Percentiles rank a stretch among this genome's conserved stretches.
These are phyloP conservation scores for Eulemur coronatus DNA, from an alignment of 2,797 vertebrate species.

Conservation along the genomic window DNA sequence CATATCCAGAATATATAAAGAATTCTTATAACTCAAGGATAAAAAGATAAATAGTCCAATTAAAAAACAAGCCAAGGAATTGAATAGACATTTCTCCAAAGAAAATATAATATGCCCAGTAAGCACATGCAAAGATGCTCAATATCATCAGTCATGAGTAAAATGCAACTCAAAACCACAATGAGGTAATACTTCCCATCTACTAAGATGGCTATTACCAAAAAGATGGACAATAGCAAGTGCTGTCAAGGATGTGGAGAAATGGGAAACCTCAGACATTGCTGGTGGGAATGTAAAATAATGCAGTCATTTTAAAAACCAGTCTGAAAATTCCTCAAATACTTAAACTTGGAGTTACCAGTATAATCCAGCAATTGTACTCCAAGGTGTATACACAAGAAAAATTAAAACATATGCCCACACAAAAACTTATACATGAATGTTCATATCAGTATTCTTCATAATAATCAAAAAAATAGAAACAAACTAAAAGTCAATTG, in stretches of 20 bases:
- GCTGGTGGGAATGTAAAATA: neutral
- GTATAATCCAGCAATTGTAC: neutral
- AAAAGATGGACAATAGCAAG: neutral
- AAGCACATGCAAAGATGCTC: neutral
- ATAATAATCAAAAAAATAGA: neutral
- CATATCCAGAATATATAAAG: neutral
- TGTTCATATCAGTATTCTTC: neutral
- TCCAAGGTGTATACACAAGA: neutral
- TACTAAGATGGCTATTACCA: neutral
- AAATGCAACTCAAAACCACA: neutral
- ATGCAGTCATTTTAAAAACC: neutral
- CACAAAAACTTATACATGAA: neutral
- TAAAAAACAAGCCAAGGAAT: neutral
- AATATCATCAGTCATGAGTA: neutral
- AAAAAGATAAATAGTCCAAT: neutral
- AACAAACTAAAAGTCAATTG: neutral
- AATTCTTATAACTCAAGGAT: neutral
- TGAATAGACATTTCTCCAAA: neutral
- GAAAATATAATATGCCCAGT: neutral
- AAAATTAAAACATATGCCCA: neutral
- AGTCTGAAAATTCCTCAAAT: neutral
- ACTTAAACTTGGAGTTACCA: neutral
- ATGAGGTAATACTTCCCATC: neutral
- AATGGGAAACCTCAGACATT: neutral
- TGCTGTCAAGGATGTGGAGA: neutral